Conservation (phyloP, 2,797 vertebrate genomes). For the Crenichthys baileyi region DNA sequence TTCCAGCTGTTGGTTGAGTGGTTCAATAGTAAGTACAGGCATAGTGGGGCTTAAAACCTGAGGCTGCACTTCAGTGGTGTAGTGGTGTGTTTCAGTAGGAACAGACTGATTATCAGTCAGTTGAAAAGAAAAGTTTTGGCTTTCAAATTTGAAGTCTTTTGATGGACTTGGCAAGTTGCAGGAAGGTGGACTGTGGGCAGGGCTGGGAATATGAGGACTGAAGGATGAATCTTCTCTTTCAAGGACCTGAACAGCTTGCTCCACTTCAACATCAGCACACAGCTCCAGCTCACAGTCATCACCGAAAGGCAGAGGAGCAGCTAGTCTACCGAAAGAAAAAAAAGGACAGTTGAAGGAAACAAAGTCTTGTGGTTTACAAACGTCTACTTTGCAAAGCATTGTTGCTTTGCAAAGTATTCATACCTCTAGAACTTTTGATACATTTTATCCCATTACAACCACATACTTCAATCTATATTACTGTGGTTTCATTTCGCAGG, state of each 20-base stretch:
- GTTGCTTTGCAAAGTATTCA: not conserved
- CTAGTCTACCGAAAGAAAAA: conserved; percentile 30
- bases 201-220: conserved; percentile 15
- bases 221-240: conserved; percentile 40
- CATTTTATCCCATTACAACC: not conserved
- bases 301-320: conserved; percentile 26
- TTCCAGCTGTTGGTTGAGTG: conserved; percentile 14
- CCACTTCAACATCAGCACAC: conserved; percentile 61
- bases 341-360: not conserved
- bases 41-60: conserved; percentile 28
- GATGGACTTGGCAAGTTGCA: conserved; percentile 9
- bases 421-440: not conserved
- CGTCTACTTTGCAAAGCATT: not conserved
- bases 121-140: conserved; percentile 13
- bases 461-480: not conserved
- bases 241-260: conserved; percentile 58
- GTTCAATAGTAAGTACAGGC: conserved; percentile 41
- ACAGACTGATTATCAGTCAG: conserved; percentile 20
- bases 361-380: not conserved
- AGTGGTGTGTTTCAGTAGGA: not conserved
- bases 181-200: not conserved
- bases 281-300: conserved; percentile 62
- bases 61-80: conserved; percentile 11
- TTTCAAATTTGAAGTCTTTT: conserved; percentile 10
- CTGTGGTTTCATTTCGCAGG: not conserved